These are phyloP conservation scores for Pachliopta kotzebuea DNA, from an alignment of 2,888 invertebrate species.

Conservation along the genomic window DNA sequence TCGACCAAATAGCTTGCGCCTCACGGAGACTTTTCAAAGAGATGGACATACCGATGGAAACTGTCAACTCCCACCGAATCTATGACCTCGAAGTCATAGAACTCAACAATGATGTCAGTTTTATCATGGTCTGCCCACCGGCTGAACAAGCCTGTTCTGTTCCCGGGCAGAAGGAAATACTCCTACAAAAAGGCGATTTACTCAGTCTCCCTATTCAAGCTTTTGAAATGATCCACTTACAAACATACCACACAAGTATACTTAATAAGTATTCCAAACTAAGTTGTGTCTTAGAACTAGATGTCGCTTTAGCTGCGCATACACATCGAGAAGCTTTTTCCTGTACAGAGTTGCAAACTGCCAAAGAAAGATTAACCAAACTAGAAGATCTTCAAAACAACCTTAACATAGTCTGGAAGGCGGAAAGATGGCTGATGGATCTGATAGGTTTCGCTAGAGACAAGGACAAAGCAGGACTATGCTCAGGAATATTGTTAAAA, in stretches of 20 bases:
- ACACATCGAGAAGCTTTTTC: slow-evolving; percentile 97
- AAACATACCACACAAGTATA: slow-evolving; percentile 95
- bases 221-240: slow-evolving; percentile 96
- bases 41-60: slow-evolving; percentile 88
- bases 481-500: slow-evolving; percentile 74
- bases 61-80: slow-evolving; percentile 87
- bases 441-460: slow-evolving; percentile 96
- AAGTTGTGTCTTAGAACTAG: slow-evolving; percentile 95
- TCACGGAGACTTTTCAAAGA: slow-evolving; percentile 88
- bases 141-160: slow-evolving; percentile 96
- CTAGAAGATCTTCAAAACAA: slow-evolving; percentile 92
- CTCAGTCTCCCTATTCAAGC: slow-evolving; percentile 95
- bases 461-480: slow-evolving; percentile 66
- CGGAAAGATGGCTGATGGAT: slow-evolving; percentile 97
- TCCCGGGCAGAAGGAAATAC: slow-evolving; percentile 91
- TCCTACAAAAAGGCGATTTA: slow-evolving; percentile 91
- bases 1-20: slow-evolving; percentile 87
- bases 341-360: slow-evolving; percentile 90
- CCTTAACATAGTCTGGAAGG: slow-evolving; percentile 95
- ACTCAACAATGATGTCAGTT: slow-evolving; percentile 93
- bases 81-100: slow-evolving; percentile 97
- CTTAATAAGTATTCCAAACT: slow-evolving; percentile 95
- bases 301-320: slow-evolving; percentile 94
- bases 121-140: slow-evolving; percentile 95
- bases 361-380: slow-evolving; percentile 91